Evolutionary conservation across 64 coral and sea anemone species (phyloP).

Genomic region (Stylophora pistillata): DNA sequence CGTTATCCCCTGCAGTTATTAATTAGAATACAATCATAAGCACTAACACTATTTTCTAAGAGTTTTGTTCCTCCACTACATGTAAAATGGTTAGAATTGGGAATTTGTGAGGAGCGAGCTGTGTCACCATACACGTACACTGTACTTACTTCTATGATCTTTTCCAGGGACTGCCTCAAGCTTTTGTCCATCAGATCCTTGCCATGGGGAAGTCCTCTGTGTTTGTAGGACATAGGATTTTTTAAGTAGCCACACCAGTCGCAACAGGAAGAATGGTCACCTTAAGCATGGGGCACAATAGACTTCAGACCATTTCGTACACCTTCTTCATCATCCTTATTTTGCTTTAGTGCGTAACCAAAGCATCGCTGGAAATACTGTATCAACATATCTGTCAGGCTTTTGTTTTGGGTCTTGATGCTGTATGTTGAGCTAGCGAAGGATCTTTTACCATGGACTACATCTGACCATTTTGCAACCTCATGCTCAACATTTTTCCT

Average conservation of each 20-base stretch:
- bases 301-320: background rate
- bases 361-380: no score
- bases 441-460: no score
- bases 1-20: conserved; percentile 19
- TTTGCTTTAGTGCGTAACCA: background rate
- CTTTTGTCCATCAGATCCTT: background rate
- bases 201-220: background rate
- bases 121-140: background rate
- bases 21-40: conserved; percentile 26
- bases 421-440: no score
- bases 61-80: background rate
- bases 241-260: conserved; percentile 2
- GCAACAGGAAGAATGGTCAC: background rate
- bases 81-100: conserved; percentile 16
- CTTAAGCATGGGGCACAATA: conserved; percentile 43
- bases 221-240: background rate
- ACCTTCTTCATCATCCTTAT: conserved; percentile 22
- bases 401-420: no score
- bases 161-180: background rate
- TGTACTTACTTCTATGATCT: conserved; percentile 19
- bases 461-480: no score
- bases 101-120: background rate
- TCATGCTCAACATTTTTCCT: no score
- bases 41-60: conserved; percentile 27
- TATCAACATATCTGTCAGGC: no score